A percentile compares a stretch with the other conserved stretches of the same genome.
These are phyloP conservation scores for Mesoligia furuncula DNA, from an alignment of 2,888 invertebrate genomes.

Conservation along the genomic window DNA sequence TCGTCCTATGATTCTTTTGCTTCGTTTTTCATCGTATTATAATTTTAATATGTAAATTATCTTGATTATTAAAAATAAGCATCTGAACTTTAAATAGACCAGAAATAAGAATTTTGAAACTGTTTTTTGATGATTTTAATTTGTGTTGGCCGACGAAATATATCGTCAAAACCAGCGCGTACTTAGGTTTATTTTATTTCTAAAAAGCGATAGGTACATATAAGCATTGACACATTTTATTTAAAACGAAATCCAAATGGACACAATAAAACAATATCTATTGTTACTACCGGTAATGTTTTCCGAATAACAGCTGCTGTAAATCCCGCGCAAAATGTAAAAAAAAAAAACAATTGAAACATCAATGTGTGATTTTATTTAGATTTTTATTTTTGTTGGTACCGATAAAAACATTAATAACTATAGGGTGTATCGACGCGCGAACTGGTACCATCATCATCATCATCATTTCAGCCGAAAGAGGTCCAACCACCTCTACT, in stretches of 20 bases:
- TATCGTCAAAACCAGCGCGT: background rate
- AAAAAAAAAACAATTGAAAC: conserved; percentile 5
- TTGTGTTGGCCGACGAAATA: background rate
- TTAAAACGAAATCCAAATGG: conserved; percentile 23
- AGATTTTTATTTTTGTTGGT: background rate
- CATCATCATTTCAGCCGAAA: too few species aligned
- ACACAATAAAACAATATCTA: conserved; percentile 17
- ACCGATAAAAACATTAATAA: background rate
- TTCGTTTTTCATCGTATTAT: background rate
- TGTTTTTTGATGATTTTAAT: background rate
- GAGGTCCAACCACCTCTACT: too few species aligned
- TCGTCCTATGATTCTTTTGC: background rate
- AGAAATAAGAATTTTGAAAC: background rate
- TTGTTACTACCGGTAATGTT: conserved; percentile 19
- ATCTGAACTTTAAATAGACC: background rate
- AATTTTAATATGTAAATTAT: too few species aligned
- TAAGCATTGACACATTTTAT: background rate
- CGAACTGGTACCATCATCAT: background rate
- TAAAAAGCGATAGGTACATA: background rate
- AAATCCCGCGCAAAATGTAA: conserved; percentile 18
- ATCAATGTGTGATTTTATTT: background rate
- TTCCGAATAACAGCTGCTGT: conserved; percentile 21
- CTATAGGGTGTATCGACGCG: background rate
- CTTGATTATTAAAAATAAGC: too few species aligned
- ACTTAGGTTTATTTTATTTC: background rate